These are phyloP conservation scores for Haliclona indistincta DNA, from an alignment of 37 sponge, comb jelly and placozoan species.

Conservation along the genomic window DNA sequence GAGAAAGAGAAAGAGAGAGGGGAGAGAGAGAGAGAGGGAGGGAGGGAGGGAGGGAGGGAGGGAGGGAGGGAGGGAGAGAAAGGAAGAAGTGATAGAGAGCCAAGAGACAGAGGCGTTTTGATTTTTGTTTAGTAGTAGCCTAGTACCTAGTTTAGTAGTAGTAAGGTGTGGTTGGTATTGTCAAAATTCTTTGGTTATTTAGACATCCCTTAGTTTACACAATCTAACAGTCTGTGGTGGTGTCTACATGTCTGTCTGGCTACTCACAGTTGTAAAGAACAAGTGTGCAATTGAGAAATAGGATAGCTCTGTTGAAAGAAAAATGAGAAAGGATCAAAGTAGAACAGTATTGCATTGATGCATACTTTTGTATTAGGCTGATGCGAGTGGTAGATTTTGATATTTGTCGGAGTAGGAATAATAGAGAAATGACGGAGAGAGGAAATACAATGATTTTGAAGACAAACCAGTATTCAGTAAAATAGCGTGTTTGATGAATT, in stretches of 20 bases:
- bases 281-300: neutral
- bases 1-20: too few species aligned
- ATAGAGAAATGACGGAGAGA: neutral
- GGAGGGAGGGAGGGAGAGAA: too few species aligned
- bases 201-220: too few species aligned
- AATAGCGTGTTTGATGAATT: constrained; percentile 58
- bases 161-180: neutral
- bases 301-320: neutral
- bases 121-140: too few species aligned
- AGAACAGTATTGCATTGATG: constrained; percentile 3
- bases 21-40: too few species aligned
- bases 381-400: neutral
- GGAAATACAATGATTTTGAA: constrained; percentile 62
- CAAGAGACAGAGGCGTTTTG: too few species aligned
- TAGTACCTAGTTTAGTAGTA: neutral
- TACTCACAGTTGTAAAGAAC: neutral
- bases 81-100: too few species aligned
- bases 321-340: neutral
- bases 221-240: too few species aligned
- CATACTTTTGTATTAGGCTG: neutral
- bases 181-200: too few species aligned
- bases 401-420: constrained; percentile 32
- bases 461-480: constrained; percentile 66
- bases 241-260: too few species aligned
- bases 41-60: too few species aligned